These are phyloP conservation scores for Ispidina picta DNA, from an alignment of 2,797 vertebrate species.

Conservation along the genomic window DNA sequence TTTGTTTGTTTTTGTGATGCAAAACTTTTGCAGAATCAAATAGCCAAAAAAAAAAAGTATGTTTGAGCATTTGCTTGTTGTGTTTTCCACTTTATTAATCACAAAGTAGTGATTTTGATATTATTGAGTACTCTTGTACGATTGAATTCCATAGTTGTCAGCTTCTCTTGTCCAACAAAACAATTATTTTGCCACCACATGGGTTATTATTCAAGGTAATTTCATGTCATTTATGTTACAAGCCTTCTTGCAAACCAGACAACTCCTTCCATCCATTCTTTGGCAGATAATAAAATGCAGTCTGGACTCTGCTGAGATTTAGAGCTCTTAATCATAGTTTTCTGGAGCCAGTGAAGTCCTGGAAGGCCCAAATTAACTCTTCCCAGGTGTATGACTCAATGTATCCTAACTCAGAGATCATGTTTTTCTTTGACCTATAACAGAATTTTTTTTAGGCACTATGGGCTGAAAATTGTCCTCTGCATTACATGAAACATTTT, in stretches of 20 bases:
- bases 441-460: not conserved
- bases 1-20: not conserved
- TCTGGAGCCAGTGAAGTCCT: not conserved
- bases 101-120: not conserved
- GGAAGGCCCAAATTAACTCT: not conserved
- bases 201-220: not conserved
- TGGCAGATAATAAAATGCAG: not conserved
- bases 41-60: not conserved
- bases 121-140: not conserved
- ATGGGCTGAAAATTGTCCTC: not conserved
- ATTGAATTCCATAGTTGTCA: not conserved
- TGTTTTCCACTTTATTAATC: not conserved
- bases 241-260: not conserved
- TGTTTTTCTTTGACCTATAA: not conserved
- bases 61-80: not conserved
- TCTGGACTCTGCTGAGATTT: not conserved
- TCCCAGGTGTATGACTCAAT: not conserved
- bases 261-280: not conserved
- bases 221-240: not conserved
- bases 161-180: not conserved
- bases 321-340: not conserved
- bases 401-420: not conserved
- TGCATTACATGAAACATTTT: not conserved
- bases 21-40: not conserved
- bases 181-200: not conserved